Base-by-base conservation (phyloP, 2,113 vertebrate genomes). In the Melanocharis versteri region DNA sequence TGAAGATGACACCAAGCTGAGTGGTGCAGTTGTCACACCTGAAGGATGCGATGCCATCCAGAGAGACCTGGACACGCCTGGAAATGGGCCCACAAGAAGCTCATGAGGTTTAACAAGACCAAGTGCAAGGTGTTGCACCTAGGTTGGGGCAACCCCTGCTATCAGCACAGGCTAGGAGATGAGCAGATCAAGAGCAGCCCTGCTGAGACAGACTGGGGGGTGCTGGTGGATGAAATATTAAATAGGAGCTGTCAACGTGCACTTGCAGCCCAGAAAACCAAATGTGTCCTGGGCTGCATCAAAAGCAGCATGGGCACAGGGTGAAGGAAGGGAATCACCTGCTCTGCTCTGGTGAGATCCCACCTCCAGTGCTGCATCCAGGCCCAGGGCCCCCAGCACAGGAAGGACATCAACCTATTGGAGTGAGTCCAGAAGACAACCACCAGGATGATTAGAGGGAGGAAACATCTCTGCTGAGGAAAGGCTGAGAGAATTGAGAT, bases 231-330 rank as follows among this genome's bases (percentile, higher is more conserved):
- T 64, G 22, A 42, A 30, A 71, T 30, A 40, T 7, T 23, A 22
- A 47, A 37, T 47, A 65, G 27, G 35, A 80, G 14, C 42, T 40
- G 8, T 17, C 35, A 57, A 50, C 5, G 17, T 35, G 40, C 5
- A 15, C 42, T 27, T 54, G 37, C 8, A 80, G 31, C 17, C 15
- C 35, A 80, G 31, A 64, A 72, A 72, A 10, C 17, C 30, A 22
- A 53, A 10, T 10, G 2, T 78, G 15, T 56, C 30, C 13, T 48
- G 30, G 11, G 26, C 31, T 80, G 26, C 35, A 42, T 31, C 14
- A 10, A 27, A 42, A 56, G 27, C 15, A 71, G 66, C 4, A 2
- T 35, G 26, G 17, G 9, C 1, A 0, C 21, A 80, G n/a, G 13
- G 3, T 10, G 12, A 69, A 9, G 48, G 39, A 78, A 6, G 8